A percentile compares a stretch with the other conserved stretches of the same genome.
Evolutionary conservation across 1,140 invertebrate genomes (phyloP).

Genomic region (Pectinophora gossypiella): DNA sequence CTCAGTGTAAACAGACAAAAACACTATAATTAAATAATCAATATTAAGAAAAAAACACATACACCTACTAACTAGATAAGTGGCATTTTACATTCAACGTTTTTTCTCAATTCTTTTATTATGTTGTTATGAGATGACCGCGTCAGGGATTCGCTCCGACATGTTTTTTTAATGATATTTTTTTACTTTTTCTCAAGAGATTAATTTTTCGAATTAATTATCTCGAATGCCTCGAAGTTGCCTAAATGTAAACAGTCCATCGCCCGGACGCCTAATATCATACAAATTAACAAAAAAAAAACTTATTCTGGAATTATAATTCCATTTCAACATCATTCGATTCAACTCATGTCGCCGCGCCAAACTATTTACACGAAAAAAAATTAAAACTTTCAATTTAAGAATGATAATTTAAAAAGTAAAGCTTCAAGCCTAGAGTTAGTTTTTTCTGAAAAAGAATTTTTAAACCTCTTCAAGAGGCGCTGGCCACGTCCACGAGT

Average conservation of each 20-base stretch:
- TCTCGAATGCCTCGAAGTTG: neutral
- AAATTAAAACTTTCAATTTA: conserved; percentile 11
- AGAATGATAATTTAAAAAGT: conserved; percentile 22
- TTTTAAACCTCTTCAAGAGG: neutral
- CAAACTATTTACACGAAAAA: conserved; percentile 31
- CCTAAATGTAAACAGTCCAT: neutral
- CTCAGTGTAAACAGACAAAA: conserved; percentile 45
- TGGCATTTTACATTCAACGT: conserved; percentile 38
- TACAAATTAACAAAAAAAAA: conserved; percentile 17
- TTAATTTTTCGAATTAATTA: neutral
- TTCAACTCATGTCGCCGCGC: conserved; percentile 17
- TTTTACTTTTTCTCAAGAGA: conserved; percentile 5
- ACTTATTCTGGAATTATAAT: conserved; percentile 23
- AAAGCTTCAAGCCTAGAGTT: conserved; percentile 30
- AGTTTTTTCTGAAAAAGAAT: conserved; percentile 6
- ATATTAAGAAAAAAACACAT: conserved; percentile 60
- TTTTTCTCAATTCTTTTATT: conserved; percentile 19
- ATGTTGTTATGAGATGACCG: conserved; percentile 18
- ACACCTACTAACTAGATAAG: conserved; percentile 65
- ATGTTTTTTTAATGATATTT: conserved; percentile 13
- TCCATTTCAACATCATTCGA: conserved; percentile 12
- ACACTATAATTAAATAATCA: conserved; percentile 48
- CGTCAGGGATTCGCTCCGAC: conserved; percentile 6
- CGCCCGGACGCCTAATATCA: conserved; percentile 5
- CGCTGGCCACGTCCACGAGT: no score